phyloP scores from a whole-genome alignment of 2,888 invertebrate species.

The Ptychoptera contaminata region DNA sequence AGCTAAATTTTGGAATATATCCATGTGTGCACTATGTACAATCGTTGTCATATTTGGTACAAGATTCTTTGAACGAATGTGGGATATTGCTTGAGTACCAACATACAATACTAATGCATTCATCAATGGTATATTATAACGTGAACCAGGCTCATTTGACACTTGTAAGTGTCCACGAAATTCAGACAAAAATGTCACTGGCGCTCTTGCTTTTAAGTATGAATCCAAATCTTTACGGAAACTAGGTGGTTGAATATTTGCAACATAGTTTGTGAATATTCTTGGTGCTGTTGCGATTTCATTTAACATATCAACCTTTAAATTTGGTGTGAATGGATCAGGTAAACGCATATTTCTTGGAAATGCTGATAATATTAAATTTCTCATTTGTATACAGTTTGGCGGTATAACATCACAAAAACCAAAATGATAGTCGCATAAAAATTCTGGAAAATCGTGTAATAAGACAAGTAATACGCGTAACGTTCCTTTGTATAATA shows the following conservation, averaged over 20 bases:
- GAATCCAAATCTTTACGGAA: constrained; percentile 96
- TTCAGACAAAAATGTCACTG: constrained; percentile 91
- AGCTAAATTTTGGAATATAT: constrained; percentile 97
- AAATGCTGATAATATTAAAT: constrained; percentile 93
- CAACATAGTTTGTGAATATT: constrained; percentile 73
- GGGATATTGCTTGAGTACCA: constrained; percentile 88
- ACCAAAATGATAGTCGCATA: constrained; percentile 97
- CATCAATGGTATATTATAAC: constrained; percentile 91
- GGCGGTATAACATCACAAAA: constrained; percentile 99
- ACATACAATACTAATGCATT: constrained; percentile 96
- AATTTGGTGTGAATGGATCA: constrained; percentile 95
- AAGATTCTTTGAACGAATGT: constrained; percentile 67
- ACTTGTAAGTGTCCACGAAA: constrained; percentile 80
- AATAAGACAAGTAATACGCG: constrained; percentile 86
- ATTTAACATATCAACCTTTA: constrained; percentile 79
- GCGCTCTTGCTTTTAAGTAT: constrained; percentile 84
- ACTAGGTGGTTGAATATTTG: constrained; percentile 68
- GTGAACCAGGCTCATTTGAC: constrained; percentile 71
- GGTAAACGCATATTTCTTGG: constrained; percentile 96
- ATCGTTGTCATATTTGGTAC: constrained; percentile 96
- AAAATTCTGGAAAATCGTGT: constrained; percentile 98
- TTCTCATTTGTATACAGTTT: constrained; percentile 98
- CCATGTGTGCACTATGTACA: constrained; percentile 97
- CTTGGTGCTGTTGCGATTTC: constrained; percentile 82
- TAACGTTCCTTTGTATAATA: constrained; percentile 90